Base-by-base conservation (phyloP, 2,888 invertebrate genomes). In the Agapostemon virescens region DNA sequence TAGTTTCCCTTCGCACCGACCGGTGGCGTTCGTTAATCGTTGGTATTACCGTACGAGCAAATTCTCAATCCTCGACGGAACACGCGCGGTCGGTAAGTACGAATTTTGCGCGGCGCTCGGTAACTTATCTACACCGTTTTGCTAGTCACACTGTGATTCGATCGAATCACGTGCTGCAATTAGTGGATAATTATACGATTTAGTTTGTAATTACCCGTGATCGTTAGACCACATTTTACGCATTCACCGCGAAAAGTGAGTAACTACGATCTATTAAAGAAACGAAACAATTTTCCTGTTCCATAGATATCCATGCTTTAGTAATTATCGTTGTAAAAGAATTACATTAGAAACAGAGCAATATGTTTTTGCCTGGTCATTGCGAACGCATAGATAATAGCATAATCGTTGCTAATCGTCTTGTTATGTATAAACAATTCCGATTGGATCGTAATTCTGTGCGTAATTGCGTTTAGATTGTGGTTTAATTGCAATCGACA, bases 21-120 rank as follows among this genome's bases (percentile, higher is more conserved):
- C 63, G 87, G 85, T 88, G 88, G 86, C 87, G 52, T 70, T 52
- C 61, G 30, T 66, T 69, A 45, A 73, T 52, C n/a, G 23, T 66
- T 55, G 23, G 38, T 40, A 20, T 33, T n/a, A 20, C 52, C 64
- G 33, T 33, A 9, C 49, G 63, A 66, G 72, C n/a, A 75, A 75
- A 75, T 76, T 69, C 61, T n/a, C 49, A 11, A 52, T 26, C 0
- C 15, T 7, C 30, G 55, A 55, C 55, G 0, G n/a, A 49, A 33
- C 20, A 5, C 6, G 45, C 49, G 11, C 49, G 49, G 11, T 49
- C 49, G 49, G n/a, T n/a, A 49, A 11, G 1, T 11, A n/a, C n/a
- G n/a, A 49, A n/a, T n/a, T 49, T n/a, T 11, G 0, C 1, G n/a
- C n/a, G n/a, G n/a, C n/a, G n/a, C 4, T n/a, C 55, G 17, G 55